These are phyloP conservation scores for Saccostrea glomerata DNA, from an alignment of 1,140 invertebrate genomes.

Conservation along the genomic window DNA sequence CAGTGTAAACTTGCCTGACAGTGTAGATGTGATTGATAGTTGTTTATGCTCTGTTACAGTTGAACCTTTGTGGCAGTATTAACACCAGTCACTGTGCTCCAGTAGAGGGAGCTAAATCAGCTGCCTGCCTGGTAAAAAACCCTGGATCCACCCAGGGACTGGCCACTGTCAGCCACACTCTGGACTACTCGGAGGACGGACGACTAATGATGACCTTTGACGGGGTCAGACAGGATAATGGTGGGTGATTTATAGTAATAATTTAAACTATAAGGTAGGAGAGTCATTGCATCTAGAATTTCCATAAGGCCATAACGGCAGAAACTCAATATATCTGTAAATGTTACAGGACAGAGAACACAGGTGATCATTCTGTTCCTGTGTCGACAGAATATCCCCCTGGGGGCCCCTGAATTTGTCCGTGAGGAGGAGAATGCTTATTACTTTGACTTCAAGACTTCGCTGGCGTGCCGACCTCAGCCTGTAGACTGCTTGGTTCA, in stretches of 20 bases:
- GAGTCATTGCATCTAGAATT: too few species aligned
- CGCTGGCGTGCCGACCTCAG: slow-evolving; percentile 69
- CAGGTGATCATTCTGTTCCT: slow-evolving; percentile 65
- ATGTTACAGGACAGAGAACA: slow-evolving; percentile 59
- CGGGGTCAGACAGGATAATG: slow-evolving; percentile 55
- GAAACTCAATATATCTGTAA: too few species aligned
- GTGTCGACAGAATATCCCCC: slow-evolving; percentile 59
- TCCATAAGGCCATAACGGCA: too few species aligned
- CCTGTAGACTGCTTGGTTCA: slow-evolving; percentile 70
- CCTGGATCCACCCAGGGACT: slow-evolving; percentile 51
- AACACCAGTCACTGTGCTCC: slow-evolving; percentile 52
- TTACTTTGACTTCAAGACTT: slow-evolving; percentile 69
- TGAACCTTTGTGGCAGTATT: slow-evolving; percentile 72
- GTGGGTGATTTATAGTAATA: neutral
- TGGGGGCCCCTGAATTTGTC: slow-evolving; percentile 58
- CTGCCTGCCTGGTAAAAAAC: slow-evolving; percentile 59
- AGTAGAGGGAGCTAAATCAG: slow-evolving; percentile 43
- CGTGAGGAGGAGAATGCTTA: slow-evolving; percentile 49
- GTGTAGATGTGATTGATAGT: neutral
- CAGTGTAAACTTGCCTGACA: neutral
- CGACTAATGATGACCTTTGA: slow-evolving; percentile 64
- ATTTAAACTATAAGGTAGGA: too few species aligned
- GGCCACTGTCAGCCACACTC: slow-evolving; percentile 50
- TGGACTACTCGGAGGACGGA: slow-evolving; percentile 68
- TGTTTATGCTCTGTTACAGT: slow-evolving; percentile 45